phyloP scores from a whole-genome alignment of 2,797 vertebrate genomes.

The Rachycentron canadum region DNA sequence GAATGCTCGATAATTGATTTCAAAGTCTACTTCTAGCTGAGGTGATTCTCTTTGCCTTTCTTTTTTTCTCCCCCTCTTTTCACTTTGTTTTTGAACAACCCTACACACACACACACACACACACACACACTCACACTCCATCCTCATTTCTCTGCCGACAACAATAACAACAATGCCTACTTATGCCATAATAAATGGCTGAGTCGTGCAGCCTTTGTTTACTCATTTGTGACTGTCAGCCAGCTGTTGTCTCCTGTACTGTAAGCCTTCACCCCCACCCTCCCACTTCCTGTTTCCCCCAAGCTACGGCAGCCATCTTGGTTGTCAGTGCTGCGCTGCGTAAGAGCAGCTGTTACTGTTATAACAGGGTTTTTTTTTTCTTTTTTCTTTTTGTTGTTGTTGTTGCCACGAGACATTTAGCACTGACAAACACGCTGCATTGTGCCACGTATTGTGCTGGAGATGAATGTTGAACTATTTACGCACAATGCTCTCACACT shows the following conservation, averaged over 20 bases:
- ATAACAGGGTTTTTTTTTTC: slow-evolving; percentile 28
- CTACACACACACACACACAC: slow-evolving; percentile 8
- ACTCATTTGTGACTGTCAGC: slow-evolving; percentile 85
- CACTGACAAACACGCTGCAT: slow-evolving; percentile 37
- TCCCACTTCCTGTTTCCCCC: slow-evolving; percentile 56
- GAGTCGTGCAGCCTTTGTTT: slow-evolving; percentile 80
- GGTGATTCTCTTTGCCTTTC: slow-evolving; percentile 39
- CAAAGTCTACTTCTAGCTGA: slow-evolving; percentile 54
- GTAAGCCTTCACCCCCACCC: slow-evolving; percentile 35
- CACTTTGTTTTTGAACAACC: slow-evolving; percentile 28
- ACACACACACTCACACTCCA: slow-evolving; percentile 15
- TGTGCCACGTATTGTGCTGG: slow-evolving; percentile 41
- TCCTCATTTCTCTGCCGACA: slow-evolving; percentile 48
- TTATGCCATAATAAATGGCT: slow-evolving; percentile 83
- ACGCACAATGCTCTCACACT: slow-evolving; percentile 41
- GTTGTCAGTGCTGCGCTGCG: slow-evolving; percentile 40
- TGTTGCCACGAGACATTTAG: slow-evolving; percentile 42
- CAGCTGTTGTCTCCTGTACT: slow-evolving; percentile 73
- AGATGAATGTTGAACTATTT: slow-evolving; percentile 57
- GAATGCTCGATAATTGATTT: slow-evolving; percentile 68
- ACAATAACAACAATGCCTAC: slow-evolving; percentile 80
- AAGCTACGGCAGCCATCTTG: slow-evolving; percentile 68
- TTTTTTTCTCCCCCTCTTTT: slow-evolving; percentile 15
- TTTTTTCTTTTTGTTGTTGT: background rate
- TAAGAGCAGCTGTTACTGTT: slow-evolving; percentile 60